phyloP scores from a whole-genome alignment of 2,888 invertebrate genomes.

The Pilophorus perplexus region DNA sequence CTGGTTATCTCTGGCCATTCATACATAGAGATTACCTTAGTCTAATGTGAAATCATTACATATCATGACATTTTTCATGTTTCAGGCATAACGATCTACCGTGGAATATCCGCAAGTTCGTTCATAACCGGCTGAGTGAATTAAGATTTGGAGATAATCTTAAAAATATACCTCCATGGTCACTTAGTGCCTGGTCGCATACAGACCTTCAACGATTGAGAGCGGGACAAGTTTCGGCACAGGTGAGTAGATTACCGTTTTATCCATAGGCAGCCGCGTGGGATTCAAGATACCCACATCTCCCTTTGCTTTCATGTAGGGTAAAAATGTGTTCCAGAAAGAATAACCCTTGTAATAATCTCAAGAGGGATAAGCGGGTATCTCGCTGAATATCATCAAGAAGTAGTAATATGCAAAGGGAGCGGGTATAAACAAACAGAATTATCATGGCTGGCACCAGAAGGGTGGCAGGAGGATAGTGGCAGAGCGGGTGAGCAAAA shows the following conservation, averaged over 20 bases:
- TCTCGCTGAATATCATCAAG: conserved; percentile 19
- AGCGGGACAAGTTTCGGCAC: conserved; percentile 73
- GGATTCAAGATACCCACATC: background rate
- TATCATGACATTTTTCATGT: conserved; percentile 18
- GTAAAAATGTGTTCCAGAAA: too few species aligned
- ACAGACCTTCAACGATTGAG: conserved; percentile 72
- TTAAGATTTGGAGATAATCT: conserved; percentile 72
- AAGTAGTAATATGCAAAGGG: conserved; percentile 5
- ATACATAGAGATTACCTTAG: too few species aligned
- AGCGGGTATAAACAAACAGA: conserved; percentile 10
- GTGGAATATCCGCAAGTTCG: conserved; percentile 86
- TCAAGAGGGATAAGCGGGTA: conserved; percentile 3
- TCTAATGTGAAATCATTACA: too few species aligned
- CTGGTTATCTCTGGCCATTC: too few species aligned
- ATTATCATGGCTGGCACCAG: conserved; percentile 1
- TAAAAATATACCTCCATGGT: conserved; percentile 68
- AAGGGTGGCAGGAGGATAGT: conserved; percentile 15
- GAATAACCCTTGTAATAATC: too few species aligned
- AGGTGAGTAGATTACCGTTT: conserved; percentile 57
- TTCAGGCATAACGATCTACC: conserved; percentile 78
- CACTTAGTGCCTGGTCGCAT: conserved; percentile 71
- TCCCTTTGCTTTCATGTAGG: too few species aligned
- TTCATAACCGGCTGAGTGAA: conserved; percentile 82
- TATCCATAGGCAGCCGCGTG: background rate
- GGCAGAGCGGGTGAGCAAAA: conserved; percentile 11